Base-by-base conservation (phyloP, 1,140 invertebrate species). In the Drosophila athabasca region DNA sequence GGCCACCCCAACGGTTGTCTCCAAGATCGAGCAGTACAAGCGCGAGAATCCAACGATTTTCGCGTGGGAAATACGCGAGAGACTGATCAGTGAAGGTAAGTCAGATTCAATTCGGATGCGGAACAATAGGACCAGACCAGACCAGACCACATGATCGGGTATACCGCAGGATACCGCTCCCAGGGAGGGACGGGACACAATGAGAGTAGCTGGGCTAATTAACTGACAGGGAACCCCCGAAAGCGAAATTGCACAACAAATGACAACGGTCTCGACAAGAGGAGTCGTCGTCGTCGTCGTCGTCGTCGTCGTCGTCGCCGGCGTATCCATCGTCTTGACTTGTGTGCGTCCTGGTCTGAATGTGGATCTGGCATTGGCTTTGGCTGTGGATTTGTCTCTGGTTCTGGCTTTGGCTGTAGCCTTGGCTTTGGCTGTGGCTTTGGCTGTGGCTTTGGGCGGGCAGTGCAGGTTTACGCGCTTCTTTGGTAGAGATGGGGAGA, bases 11-110 rank as follows among this genome's bases (percentile, higher is more conserved):
- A 96, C 97, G 8, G 97, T 98, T 35, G 97, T 98, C 26, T 96
- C 96, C 65, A 98, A 98, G 93, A 98, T 98, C 90, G 97, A 98
- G 93, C 97, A 98, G 92, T 98, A 98, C 94, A 98, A 98, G 93
- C 93, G 97, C 72, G 97, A 98, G 92, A 98, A 98, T 92, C 97
- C 97, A 17, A 98, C 97, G 64, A 98, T 99, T 92, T 98, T 98
- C 93, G 98, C 98, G 29, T 98, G 97, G 97, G 97, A 98, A 94
- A 98, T 98, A 74, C 93, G 97, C 43, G 97, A 98, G 93, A 94
- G 97, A 92, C 95, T 98, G 69, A 98, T 98, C 90, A 97, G 97
- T 62, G 97, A 98, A 96, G 97, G 97, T 98, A 94, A 94, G 83
- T 53, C 24, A 26, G 44, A 43, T 8, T 6, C 26, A 39, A 43